A percentile compares a stretch with the other conserved stretches of the same genome.
Conservation (phyloP, 2,113 vertebrate genomes). For the Solea solea region DNA sequence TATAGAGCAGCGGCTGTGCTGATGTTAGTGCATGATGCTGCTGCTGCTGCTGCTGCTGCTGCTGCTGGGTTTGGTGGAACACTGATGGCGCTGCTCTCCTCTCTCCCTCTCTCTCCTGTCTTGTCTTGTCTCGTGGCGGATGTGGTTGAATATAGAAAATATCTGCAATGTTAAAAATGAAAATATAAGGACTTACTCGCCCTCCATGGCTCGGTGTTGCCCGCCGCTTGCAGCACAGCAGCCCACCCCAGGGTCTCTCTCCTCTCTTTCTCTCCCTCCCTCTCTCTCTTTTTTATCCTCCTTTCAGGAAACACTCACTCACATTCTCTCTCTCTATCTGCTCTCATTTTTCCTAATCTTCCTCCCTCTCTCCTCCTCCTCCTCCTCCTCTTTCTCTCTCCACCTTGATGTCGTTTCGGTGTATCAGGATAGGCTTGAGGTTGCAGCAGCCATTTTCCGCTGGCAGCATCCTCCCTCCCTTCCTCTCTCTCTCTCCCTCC, state of each 20-base stretch:
- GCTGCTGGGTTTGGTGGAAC: slow-evolving; percentile 39
- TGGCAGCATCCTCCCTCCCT: slow-evolving; percentile 83
- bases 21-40: slow-evolving; percentile 58
- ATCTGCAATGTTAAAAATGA: slow-evolving; percentile 68
- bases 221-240: slow-evolving; percentile 84
- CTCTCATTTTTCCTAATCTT: slow-evolving; percentile 79
- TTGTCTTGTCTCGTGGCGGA: slow-evolving; percentile 9
- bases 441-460: slow-evolving; percentile 88
- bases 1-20: slow-evolving; percentile 53
- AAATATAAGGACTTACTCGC: slow-evolving; percentile 86
- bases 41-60: too few species aligned
- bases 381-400: slow-evolving; percentile 70
- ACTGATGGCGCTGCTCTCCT: slow-evolving; percentile 49
- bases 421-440: slow-evolving; percentile 83
- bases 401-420: slow-evolving; percentile 82
- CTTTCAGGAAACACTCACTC: slow-evolving; percentile 76
- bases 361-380: slow-evolving; percentile 66
- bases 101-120: too few species aligned
- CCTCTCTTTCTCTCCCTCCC: slow-evolving; percentile 44
- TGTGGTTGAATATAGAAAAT: slow-evolving; percentile 34
- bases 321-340: slow-evolving; percentile 78
- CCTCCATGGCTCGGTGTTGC: slow-evolving; percentile 86
- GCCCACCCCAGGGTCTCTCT: slow-evolving; percentile 77
- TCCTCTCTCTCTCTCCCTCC: slow-evolving; percentile 51
- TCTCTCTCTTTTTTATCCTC: slow-evolving; percentile 72